These are phyloP conservation scores for Onychomys leucogaster DNA, from an alignment of 2,797 vertebrate genomes.

Conservation along the genomic window DNA sequence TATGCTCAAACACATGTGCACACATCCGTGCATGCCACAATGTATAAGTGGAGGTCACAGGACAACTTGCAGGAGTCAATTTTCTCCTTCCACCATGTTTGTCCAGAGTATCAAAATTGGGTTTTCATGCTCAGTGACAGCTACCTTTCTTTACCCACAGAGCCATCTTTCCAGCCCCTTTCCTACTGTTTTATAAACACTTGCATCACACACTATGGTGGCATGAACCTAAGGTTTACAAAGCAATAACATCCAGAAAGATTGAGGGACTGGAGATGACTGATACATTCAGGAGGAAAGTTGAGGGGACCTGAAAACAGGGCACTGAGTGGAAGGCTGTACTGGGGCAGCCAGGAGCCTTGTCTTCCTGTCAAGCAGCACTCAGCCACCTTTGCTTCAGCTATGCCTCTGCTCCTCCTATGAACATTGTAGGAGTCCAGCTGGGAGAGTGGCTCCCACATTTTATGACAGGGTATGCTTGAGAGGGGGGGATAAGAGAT, in stretches of 20 bases:
- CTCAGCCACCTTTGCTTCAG: not conserved
- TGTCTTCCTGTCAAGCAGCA: not conserved
- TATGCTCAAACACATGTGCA: not conserved
- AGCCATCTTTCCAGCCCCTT: not conserved
- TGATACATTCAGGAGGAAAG: not conserved
- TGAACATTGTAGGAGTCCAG: not conserved
- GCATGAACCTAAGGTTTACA: constrained; percentile 14
- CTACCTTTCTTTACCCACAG: not conserved
- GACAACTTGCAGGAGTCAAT: not conserved
- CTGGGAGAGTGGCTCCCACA: no score
- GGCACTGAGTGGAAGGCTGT: not conserved
- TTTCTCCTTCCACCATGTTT: not conserved
- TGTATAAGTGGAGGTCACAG: not conserved
- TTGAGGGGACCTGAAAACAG: not conserved
- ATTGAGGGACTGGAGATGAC: not conserved
- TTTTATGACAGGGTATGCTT: no score
- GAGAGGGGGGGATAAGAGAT: no score
- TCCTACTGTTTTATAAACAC: constrained; percentile 10
- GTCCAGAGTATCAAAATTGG: not conserved
- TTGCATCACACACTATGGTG: not conserved
- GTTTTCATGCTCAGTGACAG: not conserved
- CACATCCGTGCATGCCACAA: not conserved
- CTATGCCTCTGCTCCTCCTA: not conserved
- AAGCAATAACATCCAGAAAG: constrained; percentile 2
- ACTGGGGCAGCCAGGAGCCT: not conserved